Evolutionary conservation across 2,113 vertebrate species (phyloP).

Genomic region (Lamprologus ornatipinnis): DNA sequence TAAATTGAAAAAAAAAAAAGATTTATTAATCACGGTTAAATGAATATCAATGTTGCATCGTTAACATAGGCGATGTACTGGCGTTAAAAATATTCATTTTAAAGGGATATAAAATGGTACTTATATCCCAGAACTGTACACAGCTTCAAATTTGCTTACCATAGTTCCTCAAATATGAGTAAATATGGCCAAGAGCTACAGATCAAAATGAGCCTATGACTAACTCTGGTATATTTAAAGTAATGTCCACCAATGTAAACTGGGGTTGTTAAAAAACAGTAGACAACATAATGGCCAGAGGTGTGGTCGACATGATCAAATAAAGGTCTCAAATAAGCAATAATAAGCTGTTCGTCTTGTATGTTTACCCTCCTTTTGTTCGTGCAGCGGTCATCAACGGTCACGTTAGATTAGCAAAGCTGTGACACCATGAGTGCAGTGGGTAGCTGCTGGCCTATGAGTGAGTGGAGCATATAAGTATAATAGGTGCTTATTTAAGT

Average conservation of each 20-base stretch:
- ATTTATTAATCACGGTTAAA: neutral
- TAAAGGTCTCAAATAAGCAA: neutral
- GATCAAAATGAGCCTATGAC: neutral
- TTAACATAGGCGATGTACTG: neutral
- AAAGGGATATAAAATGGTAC: neutral
- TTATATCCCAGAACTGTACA: neutral
- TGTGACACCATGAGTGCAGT: neutral
- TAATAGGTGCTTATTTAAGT: neutral
- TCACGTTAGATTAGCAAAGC: neutral
- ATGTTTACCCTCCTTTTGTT: neutral
- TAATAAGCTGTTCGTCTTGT: neutral
- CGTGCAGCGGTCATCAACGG: neutral
- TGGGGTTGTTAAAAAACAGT: neutral
- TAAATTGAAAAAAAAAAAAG: neutral
- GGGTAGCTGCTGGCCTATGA: neutral
- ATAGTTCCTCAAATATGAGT: neutral
- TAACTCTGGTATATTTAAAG: neutral
- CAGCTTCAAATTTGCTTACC: neutral
- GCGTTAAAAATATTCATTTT: neutral
- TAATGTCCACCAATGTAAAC: neutral
- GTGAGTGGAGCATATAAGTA: neutral
- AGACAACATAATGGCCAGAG: neutral
- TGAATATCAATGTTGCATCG: neutral
- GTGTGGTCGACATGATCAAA: neutral
- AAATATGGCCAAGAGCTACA: neutral